Evolutionary conservation across 2,888 invertebrate genomes (phyloP).

Genomic region (Emmelina monodactyla): DNA sequence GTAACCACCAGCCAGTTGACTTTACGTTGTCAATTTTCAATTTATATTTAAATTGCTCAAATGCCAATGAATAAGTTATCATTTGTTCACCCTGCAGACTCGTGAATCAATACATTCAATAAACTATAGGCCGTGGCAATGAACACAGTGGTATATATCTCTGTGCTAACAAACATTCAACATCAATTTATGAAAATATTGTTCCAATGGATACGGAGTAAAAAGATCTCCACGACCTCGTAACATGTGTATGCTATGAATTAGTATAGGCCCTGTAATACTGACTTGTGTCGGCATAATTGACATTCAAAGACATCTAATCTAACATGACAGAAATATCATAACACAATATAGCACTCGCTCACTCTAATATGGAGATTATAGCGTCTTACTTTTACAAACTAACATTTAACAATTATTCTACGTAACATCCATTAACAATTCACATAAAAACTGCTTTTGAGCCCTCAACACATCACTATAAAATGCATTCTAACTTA

Average conservation of each 20-base stretch:
- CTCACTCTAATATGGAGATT: conserved; percentile 30
- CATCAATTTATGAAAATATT: not conserved
- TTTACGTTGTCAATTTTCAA: too few relatives aligned
- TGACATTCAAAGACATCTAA: conserved; percentile 24
- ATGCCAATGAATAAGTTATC: too few relatives aligned
- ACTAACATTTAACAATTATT: conserved; percentile 24
- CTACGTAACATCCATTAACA: conserved; percentile 43
- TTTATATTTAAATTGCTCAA: too few relatives aligned
- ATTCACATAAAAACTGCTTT: conserved; percentile 58
- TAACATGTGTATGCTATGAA: not conserved
- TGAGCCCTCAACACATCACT: conserved; percentile 49
- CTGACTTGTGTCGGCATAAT: conserved; percentile 52
- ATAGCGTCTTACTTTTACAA: conserved; percentile 27
- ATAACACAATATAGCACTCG: conserved; percentile 20
- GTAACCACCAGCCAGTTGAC: too few relatives aligned
- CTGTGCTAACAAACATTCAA: not conserved
- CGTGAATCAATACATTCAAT: too few relatives aligned
- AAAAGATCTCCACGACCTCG: not conserved
- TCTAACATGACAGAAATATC: conserved; percentile 20
- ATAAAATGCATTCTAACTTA: conserved; percentile 38
- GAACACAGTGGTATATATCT: not conserved
- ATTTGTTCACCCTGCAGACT: too few relatives aligned
- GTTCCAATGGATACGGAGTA: not conserved
- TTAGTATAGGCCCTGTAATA: conserved; percentile 52
- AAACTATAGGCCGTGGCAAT: conserved; percentile 1